phyloP scores from a whole-genome alignment of 2,888 invertebrate species.

The Synanthedon tipuliformis region DNA sequence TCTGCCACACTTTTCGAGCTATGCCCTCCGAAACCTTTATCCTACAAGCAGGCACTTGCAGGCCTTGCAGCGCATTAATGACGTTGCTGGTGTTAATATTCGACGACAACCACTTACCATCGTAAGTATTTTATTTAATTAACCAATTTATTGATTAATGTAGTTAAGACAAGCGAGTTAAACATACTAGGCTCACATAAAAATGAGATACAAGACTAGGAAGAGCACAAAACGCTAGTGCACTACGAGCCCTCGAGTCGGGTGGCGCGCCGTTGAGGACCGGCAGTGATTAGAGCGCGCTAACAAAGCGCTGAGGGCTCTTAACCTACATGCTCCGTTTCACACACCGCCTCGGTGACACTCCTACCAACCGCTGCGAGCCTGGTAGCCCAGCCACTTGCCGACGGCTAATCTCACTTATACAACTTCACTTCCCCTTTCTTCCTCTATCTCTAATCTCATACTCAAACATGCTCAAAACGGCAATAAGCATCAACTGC shows the following conservation, averaged over 20 bases:
- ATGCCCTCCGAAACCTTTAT: too few species aligned
- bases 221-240: constrained; percentile 63
- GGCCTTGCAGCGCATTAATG: too few species aligned
- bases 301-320: constrained; percentile 63
- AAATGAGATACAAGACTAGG: constrained; percentile 35
- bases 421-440: neutral
- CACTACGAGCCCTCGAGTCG: constrained; percentile 52
- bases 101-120: neutral
- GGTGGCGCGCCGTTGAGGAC: constrained; percentile 55
- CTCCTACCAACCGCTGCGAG: constrained; percentile 43
- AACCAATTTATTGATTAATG: neutral
- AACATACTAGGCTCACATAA: constrained; percentile 29
- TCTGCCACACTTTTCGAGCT: too few species aligned
- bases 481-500: too few species aligned
- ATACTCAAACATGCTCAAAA: neutral
- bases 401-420: constrained; percentile 39
- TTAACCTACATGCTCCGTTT: constrained; percentile 69
- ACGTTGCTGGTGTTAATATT: too few species aligned
- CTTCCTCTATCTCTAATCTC: neutral
- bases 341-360: constrained; percentile 47
- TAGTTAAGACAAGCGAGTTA: constrained; percentile 10
- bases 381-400: constrained; percentile 33
- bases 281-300: constrained; percentile 68
- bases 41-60: too few species aligned
- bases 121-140: too few species aligned